Evolutionary conservation across 2,888 invertebrate species (phyloP), one percentile per base, ranked within the genome.

Genomic region (Chouioia cunea): DNA sequence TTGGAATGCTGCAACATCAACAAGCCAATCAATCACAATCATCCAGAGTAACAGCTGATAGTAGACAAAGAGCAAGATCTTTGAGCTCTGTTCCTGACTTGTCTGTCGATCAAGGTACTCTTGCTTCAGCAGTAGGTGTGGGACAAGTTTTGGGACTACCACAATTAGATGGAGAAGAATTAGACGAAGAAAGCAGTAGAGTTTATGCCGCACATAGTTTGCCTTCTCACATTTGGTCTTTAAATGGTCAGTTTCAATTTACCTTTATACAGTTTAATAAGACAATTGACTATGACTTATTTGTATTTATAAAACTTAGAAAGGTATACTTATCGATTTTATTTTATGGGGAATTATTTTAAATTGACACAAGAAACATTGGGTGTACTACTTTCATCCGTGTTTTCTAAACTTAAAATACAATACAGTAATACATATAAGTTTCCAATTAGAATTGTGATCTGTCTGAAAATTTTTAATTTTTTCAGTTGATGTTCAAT

Each of bases 171-270:
- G 78, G 91, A 59, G 93, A 93, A 80, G 92, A 92, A 78, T 89
- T 89, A 60, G 87, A 87, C 70, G 84, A 88, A 71, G 88, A 87
- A 72, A 85, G 85, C 47, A 86, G 86, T 68, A 93, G 94, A 72
- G 88, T 94, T 76, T 95, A 94, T 83, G 93, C 95, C 73, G 94
- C 95, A 79, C 95, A 95, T 86, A 95, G 95, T 80, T 88, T 95
- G 87, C 95, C 95, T 83, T 94, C 95, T 79, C 95, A 95, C 87
- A 94, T 96, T 88, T 95, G 95, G 94, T 94, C 95, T 79, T 89
- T 95, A 81, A 95, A 96, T 86, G 95, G 94, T 94, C 85, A 91
- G 92, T 87, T 59, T 44, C 23, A 43, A 27, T 14, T 14, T 46
- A 14, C 15, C n/a, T 27, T 53, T 18, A 23, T 22, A 57, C 23